Evolutionary conservation across 2,113 vertebrate species (phyloP), one percentile per base, ranked within the genome.

Genomic region (Channa argus): DNA sequence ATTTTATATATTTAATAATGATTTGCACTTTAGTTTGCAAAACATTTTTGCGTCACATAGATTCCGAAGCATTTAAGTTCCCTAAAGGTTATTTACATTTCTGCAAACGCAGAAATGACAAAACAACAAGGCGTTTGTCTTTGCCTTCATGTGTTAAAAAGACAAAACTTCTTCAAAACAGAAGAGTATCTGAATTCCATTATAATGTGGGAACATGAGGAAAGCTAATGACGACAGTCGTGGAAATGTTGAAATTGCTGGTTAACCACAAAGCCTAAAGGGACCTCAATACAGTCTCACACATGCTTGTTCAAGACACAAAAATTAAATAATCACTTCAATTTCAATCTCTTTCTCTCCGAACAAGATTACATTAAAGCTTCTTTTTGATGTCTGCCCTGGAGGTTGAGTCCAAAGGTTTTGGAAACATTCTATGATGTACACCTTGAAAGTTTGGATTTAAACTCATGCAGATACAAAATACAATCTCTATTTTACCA

Each of bases 251-350:
- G 61, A 66, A 82, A 81, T 74, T 74, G 74, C 80, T 77, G 71
- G 75, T 86, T 81, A 84, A 87, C 73, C 59, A 52, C 46, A 58
- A 81, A 82, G 68, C 80, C 85, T 58, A 47, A 72, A 84, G 67
- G 78, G 68, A 45, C 61, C 70, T 63, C 41, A 66, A 74, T 56
- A 85, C 71, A 75, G 60, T 77, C 54, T 66, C 68, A 63, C 66
- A 49, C 49, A 74, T 69, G 59, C 49, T 53, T 12, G 8, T 60
- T 74, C 49, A 47, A 71, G 61, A 77, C 79, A 74, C 82, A 87
- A 78, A 87, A 80, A 85, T 79, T 60, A 88, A 90, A 87, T 87
- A 88, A 87, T 84, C 43, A 38, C 77, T 86, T 82, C 71, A 68
- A 80, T 87, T 91, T 82, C 86, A 83, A 77, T 89, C 53, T 52